Base-by-base conservation (phyloP, 1,140 invertebrate genomes). In the Mesaphorura yosii region DNA sequence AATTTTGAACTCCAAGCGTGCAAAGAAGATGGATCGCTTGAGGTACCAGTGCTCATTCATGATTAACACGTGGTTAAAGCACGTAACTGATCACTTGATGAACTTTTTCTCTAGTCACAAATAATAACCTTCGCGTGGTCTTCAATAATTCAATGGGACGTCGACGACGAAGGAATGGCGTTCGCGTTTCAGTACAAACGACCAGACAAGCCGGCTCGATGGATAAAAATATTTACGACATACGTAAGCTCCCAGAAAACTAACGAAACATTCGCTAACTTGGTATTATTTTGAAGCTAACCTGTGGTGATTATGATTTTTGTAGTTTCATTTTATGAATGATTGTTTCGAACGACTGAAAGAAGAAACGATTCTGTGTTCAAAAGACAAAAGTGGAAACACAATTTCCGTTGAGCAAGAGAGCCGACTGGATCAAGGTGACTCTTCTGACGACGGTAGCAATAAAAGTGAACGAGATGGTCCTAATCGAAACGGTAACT, bases 311-410 rank as follows among this genome's bases (percentile, higher is more conserved):
- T 48, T 47, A 2, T 31, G 14, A 10, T 51, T 65, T 58, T 80
- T 82, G 40, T 75, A 94, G 89, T 91, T 88, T 69, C 79, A 86
- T 65, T 94, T 86, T 74, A 79, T 95, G 66, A 82, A 83, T 69
- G 90, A 94, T 68, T 94, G 90, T 70, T 91, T 95, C 72, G 87
- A 94, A 69, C 77, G 86, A 74, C 86, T 96, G 76, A 81, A 86
- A 64, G 86, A 93, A 68, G 90, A 96, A 65, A 65, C 69, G 55
- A 69, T 69, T 48, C 34, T 54, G 20, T 48, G 19, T 17, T 37
- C 46, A 41, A 26, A 17, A 49, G 5, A 44, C 31, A n/a, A 37
- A 28, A n/a, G n/a, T n/a, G 46, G 37, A 26, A 14, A 41, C 15
- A 3, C 23, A 48, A n/a, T 19, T 27, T 14, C 26, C 31, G 39